Percentiles rank a stretch among this genome's conserved stretches.
Conservation (phyloP, 1,140 invertebrate species). For the Philopotamus ludificatus region DNA sequence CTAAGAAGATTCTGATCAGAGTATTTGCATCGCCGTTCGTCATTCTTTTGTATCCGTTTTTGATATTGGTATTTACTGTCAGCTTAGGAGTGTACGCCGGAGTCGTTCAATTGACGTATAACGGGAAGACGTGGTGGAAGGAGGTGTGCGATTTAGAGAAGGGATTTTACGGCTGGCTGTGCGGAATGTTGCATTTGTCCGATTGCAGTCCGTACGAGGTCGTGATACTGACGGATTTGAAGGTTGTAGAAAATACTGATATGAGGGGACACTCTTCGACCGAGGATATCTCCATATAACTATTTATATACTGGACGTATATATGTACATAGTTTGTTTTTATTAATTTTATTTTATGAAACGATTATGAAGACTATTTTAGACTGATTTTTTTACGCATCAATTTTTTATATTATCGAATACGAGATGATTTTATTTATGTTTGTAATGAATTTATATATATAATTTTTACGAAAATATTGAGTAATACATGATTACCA, state of each 20-base stretch:
- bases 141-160: constrained; percentile 75
- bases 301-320: background rate
- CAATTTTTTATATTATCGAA: no score
- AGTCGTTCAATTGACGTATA: constrained; percentile 67
- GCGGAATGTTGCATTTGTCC: constrained; percentile 64
- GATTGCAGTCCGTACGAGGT: constrained; percentile 72
- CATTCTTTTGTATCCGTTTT: constrained; percentile 70
- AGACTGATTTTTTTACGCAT: background rate
- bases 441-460: background rate
- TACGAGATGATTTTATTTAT: background rate
- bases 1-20: constrained; percentile 62
- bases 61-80: constrained; percentile 65
- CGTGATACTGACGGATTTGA: constrained; percentile 52
- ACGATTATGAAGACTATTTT: background rate
- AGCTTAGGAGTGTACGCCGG: constrained; percentile 68
- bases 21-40: constrained; percentile 66
- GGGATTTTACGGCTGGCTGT: constrained; percentile 78
- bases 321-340: background rate
- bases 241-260: constrained; percentile 39
- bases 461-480: background rate
- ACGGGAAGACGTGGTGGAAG: constrained; percentile 65
- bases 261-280: constrained; percentile 41
- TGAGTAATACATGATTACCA: background rate
- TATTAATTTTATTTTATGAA: background rate
- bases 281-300: constrained; percentile 40